Conservation (phyloP, 2,888 invertebrate species). For the Pachydiplax longipennis region DNA sequence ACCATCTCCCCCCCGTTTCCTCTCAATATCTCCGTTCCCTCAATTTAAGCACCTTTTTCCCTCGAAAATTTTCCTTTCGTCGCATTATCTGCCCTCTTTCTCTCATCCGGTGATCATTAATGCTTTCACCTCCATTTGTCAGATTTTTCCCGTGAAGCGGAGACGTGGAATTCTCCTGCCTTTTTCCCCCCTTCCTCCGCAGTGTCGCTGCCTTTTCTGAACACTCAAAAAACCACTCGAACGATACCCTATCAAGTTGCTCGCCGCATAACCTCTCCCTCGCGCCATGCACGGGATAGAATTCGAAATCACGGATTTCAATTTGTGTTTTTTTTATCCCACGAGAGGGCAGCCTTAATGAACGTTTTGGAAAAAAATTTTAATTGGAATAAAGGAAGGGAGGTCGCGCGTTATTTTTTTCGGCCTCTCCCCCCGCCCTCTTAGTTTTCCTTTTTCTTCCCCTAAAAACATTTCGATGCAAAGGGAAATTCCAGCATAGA, state of each 20-base stretch:
- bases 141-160: not conserved
- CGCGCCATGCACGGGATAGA: slow-evolving; percentile 13
- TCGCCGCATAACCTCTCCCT: slow-evolving; percentile 5
- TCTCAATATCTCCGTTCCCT: not conserved
- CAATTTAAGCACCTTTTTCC: not conserved
- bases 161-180: not conserved
- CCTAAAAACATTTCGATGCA: not conserved
- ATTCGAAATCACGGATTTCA: slow-evolving; percentile 39
- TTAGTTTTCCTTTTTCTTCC: not conserved
- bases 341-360: slow-evolving; percentile 23
- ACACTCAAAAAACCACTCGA: slow-evolving; percentile 17
- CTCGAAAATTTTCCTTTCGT: not conserved
- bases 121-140: not conserved
- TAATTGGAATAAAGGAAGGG: not conserved
- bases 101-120: not conserved
- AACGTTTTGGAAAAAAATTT: slow-evolving; percentile 15
- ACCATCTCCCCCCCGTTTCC: not conserved
- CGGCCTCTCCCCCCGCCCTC: not conserved
- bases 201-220: not conserved
- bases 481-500: not conserved
- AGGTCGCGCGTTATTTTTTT: not conserved
- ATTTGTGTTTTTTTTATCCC: not conserved
- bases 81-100: not conserved
- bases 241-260: slow-evolving; percentile 41
- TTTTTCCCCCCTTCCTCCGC: not conserved